Evolutionary conservation across 2,797 vertebrate genomes (phyloP), one percentile per base, ranked within the genome.

Genomic region (Sebastes oblongus): DNA sequence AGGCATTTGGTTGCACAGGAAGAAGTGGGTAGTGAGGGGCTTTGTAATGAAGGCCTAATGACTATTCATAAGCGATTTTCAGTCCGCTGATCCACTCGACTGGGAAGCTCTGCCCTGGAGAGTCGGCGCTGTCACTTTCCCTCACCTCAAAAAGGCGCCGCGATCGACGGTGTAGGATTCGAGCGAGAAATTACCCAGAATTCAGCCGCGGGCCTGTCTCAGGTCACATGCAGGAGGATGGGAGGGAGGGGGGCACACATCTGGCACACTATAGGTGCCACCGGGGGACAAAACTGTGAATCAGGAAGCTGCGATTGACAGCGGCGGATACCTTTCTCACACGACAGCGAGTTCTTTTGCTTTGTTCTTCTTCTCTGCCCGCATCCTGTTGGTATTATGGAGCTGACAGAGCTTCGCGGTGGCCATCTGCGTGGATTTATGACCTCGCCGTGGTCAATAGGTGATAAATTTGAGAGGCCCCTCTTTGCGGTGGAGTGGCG

Each of bases 21-120:
- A 97, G 97, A 96, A 96, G 96, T 97, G 96, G 96, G 96, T 97
- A 96, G 96, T 95, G 96, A 96, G 96, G 97, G 96, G 96, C 89
- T 97, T 96, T 96, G 97, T 98, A 98, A 98, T 97, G 97, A 98
- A 97, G 97, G 97, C 97, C 90, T 99, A 97, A 99, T 99, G 98
- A 99, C 97, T 99, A 98, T 99, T 99, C 98, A 99, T 98, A 98
- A 98, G 98, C 96, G 97, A 97, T 98, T 98, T 97, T 96, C 96
- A 96, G 97, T 96, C 96, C 96, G 95, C 95, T 96, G 98, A 98
- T 99, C 96, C 98, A 98, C 98, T 98, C 97, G 96, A 98, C 97
- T 98, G 97, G 96, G 97, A 98, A 97, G 97, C 97, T 98, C 96
- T 98, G 98, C 97, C 98, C 98, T 94, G 96, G 97, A 98, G 98